Evolutionary conservation across 2,888 invertebrate genomes (phyloP).

Genomic region (Lasioglossum lativentre): DNA sequence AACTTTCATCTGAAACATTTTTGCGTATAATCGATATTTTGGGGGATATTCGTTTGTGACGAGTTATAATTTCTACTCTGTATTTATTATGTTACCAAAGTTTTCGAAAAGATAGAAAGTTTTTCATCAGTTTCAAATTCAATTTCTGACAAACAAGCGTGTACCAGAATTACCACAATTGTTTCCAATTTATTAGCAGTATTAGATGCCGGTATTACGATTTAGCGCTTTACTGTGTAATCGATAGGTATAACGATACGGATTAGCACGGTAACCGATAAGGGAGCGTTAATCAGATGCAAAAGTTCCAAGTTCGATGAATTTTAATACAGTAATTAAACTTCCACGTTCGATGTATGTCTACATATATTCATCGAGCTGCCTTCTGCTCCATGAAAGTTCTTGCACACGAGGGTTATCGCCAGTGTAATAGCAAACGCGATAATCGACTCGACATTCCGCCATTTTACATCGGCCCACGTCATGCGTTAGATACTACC

Average conservation of each 20-base stretch:
- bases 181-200: neutral
- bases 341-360: neutral
- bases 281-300: neutral
- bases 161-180: neutral
- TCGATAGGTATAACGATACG: neutral
- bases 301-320: constrained; percentile 4
- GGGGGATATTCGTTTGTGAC: too few relatives aligned
- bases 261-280: neutral
- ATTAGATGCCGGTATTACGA: neutral
- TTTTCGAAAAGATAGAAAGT: neutral
- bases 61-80: too few relatives aligned
- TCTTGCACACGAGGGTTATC: neutral
- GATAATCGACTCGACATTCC: constrained; percentile 7
- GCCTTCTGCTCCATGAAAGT: neutral
- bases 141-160: neutral
- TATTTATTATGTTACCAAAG: too few relatives aligned
- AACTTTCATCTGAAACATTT: too few relatives aligned
- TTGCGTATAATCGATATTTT: too few relatives aligned
- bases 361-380: neutral
- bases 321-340: constrained; percentile 26
- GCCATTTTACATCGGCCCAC: neutral
- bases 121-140: neutral
- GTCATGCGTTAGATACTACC: neutral
- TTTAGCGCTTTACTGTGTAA: neutral
- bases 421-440: neutral